Conservation (phyloP, 2,797 vertebrate species). For the Anomalospiza imberbis region DNA sequence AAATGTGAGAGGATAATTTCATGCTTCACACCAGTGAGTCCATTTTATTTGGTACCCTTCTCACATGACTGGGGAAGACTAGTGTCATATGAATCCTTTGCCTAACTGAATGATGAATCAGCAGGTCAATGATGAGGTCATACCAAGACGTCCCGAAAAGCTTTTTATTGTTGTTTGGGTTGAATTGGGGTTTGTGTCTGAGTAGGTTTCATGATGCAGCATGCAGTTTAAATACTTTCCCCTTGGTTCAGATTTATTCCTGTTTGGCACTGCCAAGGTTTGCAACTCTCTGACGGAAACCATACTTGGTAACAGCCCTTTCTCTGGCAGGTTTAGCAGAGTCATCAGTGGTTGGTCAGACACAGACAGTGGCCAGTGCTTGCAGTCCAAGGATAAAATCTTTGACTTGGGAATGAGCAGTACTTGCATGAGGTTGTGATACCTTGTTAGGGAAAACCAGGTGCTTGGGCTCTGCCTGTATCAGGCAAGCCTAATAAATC, state of each 20-base stretch:
- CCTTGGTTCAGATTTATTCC: neutral
- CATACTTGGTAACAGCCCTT: neutral
- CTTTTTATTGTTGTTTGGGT: conserved; percentile 25
- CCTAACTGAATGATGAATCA: conserved; percentile 29
- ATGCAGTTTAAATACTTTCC: neutral
- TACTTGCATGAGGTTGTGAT: neutral
- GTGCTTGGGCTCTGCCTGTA: neutral
- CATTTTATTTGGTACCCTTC: conserved; percentile 37
- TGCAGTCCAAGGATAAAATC: neutral
- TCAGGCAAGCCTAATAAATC: neutral
- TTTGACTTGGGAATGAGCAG: neutral
- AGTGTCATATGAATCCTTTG: neutral
- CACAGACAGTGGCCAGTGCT: neutral
- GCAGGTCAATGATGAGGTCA: conserved; percentile 33
- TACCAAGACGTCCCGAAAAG: neutral
- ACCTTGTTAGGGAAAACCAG: neutral
- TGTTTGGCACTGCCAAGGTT: neutral
- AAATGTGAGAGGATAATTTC: conserved; percentile 60
- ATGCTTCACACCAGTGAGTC: conserved; percentile 46
- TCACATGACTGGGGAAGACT: conserved; percentile 10
- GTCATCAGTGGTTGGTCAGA: neutral
- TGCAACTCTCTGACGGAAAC: neutral
- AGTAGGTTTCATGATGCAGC: neutral
- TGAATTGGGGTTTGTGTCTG: neutral
- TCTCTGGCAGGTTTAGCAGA: neutral